Evolutionary conservation across 2,113 vertebrate species (phyloP).

Genomic region (Gavia stellata): DNA sequence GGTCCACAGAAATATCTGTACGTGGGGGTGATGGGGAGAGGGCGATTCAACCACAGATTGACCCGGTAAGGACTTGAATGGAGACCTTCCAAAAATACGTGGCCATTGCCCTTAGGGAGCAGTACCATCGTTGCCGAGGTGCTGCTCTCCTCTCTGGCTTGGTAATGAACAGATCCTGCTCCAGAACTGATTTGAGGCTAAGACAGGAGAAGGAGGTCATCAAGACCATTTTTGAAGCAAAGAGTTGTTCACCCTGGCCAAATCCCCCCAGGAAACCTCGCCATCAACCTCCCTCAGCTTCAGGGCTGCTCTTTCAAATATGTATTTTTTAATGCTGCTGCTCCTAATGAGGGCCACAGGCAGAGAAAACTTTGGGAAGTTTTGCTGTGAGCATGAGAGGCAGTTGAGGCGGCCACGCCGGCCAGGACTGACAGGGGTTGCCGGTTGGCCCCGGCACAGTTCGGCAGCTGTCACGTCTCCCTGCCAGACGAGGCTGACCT

Average conservation of each 20-base stretch:
- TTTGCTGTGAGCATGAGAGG: neutral
- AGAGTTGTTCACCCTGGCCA: neutral
- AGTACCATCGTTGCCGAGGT: accelerated
- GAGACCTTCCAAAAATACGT: neutral
- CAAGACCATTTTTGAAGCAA: neutral
- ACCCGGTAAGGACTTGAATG: neutral
- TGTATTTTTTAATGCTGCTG: neutral
- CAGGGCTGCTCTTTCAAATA: neutral
- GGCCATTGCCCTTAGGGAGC: neutral
- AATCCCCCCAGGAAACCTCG: neutral
- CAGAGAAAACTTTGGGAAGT: neutral
- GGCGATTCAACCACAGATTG: accelerated
- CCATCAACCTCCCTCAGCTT: neutral
- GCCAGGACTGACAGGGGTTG: neutral
- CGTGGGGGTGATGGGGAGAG: neutral
- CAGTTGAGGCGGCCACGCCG: neutral
- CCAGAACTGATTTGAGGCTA: accelerated
- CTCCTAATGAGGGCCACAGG: neutral
- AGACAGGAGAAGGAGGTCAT: neutral
- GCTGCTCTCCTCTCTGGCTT: neutral
- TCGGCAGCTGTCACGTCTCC: conserved; percentile 14
- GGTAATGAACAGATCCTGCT: neutral
- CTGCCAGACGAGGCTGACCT: neutral
- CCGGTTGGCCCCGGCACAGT: accelerated
- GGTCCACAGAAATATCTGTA: neutral